Base-by-base conservation (phyloP, 2,113 vertebrate species). In the Caranx ignobilis region DNA sequence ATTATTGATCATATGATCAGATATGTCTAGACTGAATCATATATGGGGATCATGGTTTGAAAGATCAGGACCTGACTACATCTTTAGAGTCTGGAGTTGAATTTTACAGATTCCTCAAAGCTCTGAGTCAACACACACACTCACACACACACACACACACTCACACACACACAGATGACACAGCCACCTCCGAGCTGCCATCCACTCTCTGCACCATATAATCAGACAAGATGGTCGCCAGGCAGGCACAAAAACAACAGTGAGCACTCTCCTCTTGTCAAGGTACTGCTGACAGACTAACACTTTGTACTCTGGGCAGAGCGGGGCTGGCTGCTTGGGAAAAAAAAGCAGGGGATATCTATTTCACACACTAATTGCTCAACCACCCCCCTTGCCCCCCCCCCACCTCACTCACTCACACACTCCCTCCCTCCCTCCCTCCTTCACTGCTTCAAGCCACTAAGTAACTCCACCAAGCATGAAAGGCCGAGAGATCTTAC, bases 301-400 rank as follows among this genome's bases (percentile, higher is more conserved):
- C 85, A 87, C 89, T 89, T 86, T 92, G 87, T 92, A 60, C 88
- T 84, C 50, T 19, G 35, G 80, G 81, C 68, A 60, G 71, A 82
- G 74, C 16, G 15, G 45, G 66, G 68, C 66, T 32, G 54, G 47
- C 34, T 16, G 71, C 65, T 65, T 65, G 74, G 31, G 75, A 21
- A 65, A 70, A 70, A 77, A 21, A 65, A 70, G 72, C 47, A 41
- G 59, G 35, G 87, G 88, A 47, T 92, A 91, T 93, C 89, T 61
- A 79, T 92, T 92, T 93, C 93, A 91, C 86, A 72, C 75, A 75
- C 81, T 88, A 90, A 90, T 83, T 86, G 83, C 84, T 63, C 74
- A 41, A 41, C 47, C 48, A 26, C 34, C 68, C 61, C 60, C 11
- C 31, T 37, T 32, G 5, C 11, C 5, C 13, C 0, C 45, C 2